Percentiles rank a stretch among this genome's conserved stretches.
Evolutionary conservation across 2,888 invertebrate genomes (phyloP).

Genomic region (Cephus rjabovi): DNA sequence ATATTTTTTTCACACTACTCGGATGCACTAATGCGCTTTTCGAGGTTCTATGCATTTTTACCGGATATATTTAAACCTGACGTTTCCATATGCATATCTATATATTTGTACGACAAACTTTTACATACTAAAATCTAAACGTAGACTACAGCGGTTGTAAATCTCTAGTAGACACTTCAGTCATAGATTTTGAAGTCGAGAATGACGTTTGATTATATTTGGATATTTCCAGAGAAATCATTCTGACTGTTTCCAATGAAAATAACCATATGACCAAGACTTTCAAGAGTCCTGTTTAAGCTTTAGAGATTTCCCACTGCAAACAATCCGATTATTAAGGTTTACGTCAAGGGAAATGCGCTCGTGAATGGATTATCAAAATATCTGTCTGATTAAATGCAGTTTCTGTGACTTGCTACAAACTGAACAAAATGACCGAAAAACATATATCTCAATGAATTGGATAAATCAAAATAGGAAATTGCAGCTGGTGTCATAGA

Average conservation of each 20-base stretch:
- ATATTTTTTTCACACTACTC: no score
- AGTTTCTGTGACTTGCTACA: background rate
- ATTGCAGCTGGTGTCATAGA: background rate
- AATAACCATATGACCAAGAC: conserved; percentile 52
- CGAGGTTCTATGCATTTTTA: background rate
- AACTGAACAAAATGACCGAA: background rate
- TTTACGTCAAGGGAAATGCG: background rate
- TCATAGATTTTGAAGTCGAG: background rate
- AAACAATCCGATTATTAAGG: conserved; percentile 30
- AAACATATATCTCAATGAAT: background rate
- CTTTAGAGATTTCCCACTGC: conserved; percentile 36
- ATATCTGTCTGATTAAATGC: background rate
- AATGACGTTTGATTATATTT: background rate
- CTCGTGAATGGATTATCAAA: background rate
- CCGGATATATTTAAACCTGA: background rate
- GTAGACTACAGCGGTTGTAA: background rate
- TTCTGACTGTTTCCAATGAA: conserved; percentile 51
- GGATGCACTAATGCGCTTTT: background rate
- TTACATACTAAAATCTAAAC: background rate
- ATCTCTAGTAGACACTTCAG: background rate
- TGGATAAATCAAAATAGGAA: background rate
- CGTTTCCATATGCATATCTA: background rate
- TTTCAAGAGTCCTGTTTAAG: conserved; percentile 51
- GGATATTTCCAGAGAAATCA: background rate
- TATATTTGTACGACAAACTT: background rate